These are phyloP conservation scores for Camponotus floridanus DNA, from an alignment of 1,140 invertebrate genomes.

Conservation along the genomic window DNA sequence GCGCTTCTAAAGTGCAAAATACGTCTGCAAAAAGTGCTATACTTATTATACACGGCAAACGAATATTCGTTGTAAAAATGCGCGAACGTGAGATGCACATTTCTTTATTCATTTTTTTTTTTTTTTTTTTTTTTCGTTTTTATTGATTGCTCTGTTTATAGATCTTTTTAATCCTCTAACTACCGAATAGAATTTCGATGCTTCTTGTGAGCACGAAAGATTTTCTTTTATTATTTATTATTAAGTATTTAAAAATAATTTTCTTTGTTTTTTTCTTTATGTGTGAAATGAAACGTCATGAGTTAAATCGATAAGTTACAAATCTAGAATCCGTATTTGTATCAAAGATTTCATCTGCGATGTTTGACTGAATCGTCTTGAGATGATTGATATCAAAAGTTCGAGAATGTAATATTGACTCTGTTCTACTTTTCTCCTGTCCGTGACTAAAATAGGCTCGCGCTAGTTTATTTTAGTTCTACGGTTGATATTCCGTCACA, in stretches of 20 bases:
- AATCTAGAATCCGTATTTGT: conserved; percentile 11
- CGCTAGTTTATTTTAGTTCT: conserved; percentile 29
- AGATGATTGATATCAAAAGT: conserved; percentile 34
- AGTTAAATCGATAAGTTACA: conserved; percentile 1
- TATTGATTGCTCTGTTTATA: neutral
- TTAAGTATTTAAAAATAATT: neutral
- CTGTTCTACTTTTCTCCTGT: conserved; percentile 14
- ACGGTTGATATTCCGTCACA: conserved; percentile 10
- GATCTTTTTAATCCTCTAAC: neutral
- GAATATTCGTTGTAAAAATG: conserved; percentile 36
- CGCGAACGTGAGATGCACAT: conserved; percentile 33
- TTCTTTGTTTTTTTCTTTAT: neutral
- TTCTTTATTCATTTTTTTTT: conserved; percentile 46
- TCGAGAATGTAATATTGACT: conserved; percentile 29
- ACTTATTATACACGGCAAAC: conserved; percentile 15
- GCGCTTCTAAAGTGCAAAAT: conserved; percentile 14
- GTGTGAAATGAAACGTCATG: neutral
- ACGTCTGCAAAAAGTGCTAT: conserved; percentile 34
- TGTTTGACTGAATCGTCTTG: conserved; percentile 8
- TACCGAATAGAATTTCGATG: conserved; percentile 7
- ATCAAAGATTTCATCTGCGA: neutral
- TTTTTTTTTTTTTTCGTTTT: conserved; percentile 9
- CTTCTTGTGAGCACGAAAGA: conserved; percentile 13
- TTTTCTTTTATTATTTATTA: conserved; percentile 14
- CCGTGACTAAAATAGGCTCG: conserved; percentile 13